These are phyloP conservation scores for Penaeus chinensis DNA, from an alignment of 1,140 invertebrate genomes.

Conservation along the genomic window DNA sequence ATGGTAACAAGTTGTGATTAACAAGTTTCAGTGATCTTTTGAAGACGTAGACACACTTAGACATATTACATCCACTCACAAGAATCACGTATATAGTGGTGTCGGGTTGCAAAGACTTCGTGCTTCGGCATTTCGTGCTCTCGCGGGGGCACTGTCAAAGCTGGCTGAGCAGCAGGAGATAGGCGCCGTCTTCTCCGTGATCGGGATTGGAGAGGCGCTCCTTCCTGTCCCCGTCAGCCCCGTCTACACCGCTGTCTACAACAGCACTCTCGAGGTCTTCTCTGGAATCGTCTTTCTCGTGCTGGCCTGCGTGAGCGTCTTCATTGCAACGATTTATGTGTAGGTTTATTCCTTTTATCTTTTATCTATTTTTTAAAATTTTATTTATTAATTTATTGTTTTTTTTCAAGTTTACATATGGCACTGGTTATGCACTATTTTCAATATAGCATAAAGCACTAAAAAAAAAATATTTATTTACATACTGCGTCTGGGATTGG, in stretches of 20 bases:
- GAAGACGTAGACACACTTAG: too few relatives aligned
- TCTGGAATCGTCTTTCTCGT: background rate
- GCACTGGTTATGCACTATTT: too few relatives aligned
- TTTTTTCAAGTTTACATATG: too few relatives aligned
- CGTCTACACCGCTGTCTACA: constrained; percentile 10
- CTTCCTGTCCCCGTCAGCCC: background rate
- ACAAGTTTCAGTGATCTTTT: too few relatives aligned
- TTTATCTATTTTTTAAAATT: too few relatives aligned
- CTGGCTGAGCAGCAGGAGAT: background rate
- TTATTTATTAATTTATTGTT: too few relatives aligned
- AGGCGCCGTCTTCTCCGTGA: background rate
- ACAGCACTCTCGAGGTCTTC: constrained; percentile 10
- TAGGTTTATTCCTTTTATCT: background rate
- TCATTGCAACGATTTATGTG: background rate
- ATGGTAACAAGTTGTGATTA: too few relatives aligned
- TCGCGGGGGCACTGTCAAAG: background rate
- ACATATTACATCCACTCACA: too few relatives aligned
- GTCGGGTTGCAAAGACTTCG: background rate
- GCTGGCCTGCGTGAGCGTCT: background rate
- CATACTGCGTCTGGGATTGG: too few relatives aligned
- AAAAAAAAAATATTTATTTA: too few relatives aligned
- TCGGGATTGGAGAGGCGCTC: background rate
- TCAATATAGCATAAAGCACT: too few relatives aligned
- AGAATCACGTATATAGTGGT: too few relatives aligned
- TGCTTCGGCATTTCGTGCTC: background rate